These are phyloP conservation scores for Proisotoma minuta DNA, from an alignment of 2,888 invertebrate genomes.

Conservation along the genomic window DNA sequence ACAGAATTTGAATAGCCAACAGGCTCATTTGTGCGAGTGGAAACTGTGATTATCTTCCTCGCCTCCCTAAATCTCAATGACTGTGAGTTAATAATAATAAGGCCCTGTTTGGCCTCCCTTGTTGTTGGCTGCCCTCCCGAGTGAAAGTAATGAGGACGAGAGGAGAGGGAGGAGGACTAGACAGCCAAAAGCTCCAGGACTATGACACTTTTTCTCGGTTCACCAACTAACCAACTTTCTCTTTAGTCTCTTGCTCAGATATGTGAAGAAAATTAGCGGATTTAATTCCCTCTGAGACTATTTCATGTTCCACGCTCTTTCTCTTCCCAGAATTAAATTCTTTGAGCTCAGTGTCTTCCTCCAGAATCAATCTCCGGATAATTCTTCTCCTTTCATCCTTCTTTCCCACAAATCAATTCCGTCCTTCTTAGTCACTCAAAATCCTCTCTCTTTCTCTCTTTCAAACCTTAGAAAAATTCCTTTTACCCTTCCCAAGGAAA, in stretches of 20 bases:
- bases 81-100: slow-evolving; percentile 35
- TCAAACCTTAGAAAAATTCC: too few species aligned
- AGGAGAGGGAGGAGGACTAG: neutral
- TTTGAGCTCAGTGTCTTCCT: slow-evolving; percentile 13
- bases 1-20: slow-evolving; percentile 15
- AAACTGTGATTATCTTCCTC: slow-evolving; percentile 15
- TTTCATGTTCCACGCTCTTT: slow-evolving; percentile 9
- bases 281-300: slow-evolving; percentile 40
- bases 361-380: slow-evolving; percentile 15
- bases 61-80: slow-evolving; percentile 21
- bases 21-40: slow-evolving; percentile 16
- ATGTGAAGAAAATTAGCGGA: slow-evolving; percentile 47
- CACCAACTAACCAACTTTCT: slow-evolving; percentile 32
- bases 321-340: slow-evolving; percentile 14
- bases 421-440: slow-evolving; percentile 24
- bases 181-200: slow-evolving; percentile 25
- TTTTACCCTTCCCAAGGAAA: too few species aligned
- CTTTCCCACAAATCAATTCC: slow-evolving; percentile 18
- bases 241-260: slow-evolving; percentile 39
- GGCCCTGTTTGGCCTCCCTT: neutral
- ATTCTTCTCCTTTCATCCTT: slow-evolving; percentile 23
- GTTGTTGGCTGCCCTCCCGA: neutral
- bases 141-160: slow-evolving; percentile 13
- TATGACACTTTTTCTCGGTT: slow-evolving; percentile 46
- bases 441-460: slow-evolving; percentile 18